phyloP scores from a whole-genome alignment of 2,888 invertebrate genomes.

The Platerodrilus igneus region DNA sequence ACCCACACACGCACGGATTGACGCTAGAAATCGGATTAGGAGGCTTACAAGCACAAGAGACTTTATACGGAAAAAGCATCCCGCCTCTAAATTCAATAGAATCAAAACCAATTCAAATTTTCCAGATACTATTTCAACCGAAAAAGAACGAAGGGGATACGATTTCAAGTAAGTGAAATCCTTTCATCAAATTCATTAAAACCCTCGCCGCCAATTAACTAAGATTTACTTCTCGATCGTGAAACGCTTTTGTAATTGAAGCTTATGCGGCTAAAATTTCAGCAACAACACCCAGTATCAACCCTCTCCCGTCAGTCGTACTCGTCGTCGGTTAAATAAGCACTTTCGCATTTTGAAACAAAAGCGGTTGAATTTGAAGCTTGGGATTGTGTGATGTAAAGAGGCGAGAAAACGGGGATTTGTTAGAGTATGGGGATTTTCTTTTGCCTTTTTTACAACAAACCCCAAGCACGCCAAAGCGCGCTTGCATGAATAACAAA shows the following conservation, averaged over 20 bases:
- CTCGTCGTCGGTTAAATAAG: slow-evolving; percentile 17
- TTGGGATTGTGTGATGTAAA: slow-evolving; percentile 26
- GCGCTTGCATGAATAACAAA: slow-evolving; percentile 46
- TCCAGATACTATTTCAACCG: too few relatives aligned
- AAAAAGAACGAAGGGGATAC: too few relatives aligned
- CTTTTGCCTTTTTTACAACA: slow-evolving; percentile 38
- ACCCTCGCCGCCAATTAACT: slow-evolving; percentile 11
- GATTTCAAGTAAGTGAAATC: too few relatives aligned
- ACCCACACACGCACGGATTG: slow-evolving; percentile 28
- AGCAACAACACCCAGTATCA: slow-evolving; percentile 8
- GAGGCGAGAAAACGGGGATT: slow-evolving; percentile 23
- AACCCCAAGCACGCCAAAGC: slow-evolving; percentile 34
- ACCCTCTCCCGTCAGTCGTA: too few relatives aligned
- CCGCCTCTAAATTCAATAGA: slow-evolving; percentile 10
- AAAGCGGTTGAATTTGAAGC: slow-evolving; percentile 24
- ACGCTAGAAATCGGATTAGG: slow-evolving; percentile 21
- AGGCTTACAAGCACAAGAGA: slow-evolving; percentile 18
- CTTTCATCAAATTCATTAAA: slow-evolving; percentile 10
- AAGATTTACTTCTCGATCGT: slow-evolving; percentile 11
- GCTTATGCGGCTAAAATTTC: slow-evolving; percentile 17
- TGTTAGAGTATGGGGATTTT: slow-evolving; percentile 22
- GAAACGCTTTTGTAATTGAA: slow-evolving; percentile 14
- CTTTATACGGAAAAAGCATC: slow-evolving; percentile 15
- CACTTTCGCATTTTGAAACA: slow-evolving; percentile 23
- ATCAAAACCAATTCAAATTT: too few relatives aligned